Base-by-base conservation (phyloP, 2,113 vertebrate genomes). In the Crotophaga sulcirostris region DNA sequence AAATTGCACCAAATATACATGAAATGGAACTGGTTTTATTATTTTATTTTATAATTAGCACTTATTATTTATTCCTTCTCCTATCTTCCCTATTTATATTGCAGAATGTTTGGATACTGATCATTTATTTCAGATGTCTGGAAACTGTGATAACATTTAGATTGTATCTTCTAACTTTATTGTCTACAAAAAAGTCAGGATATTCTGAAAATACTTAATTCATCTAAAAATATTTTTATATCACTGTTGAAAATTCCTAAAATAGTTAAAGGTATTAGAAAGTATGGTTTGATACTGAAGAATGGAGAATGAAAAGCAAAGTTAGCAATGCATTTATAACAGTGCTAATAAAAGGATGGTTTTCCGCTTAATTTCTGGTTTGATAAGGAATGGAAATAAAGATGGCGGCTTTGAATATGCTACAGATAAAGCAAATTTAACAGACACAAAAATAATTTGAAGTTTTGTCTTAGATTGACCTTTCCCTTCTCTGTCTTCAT, bases 351-450 rank as follows among this genome's bases (percentile, higher is more conserved):
- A 10, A 72, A 85, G 29, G 40, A 78, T 88, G 62, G 33, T 31
- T 94, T 96, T 83, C 49, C n/a, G 74, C 14, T 69, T 84, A 69
- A 76, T 84, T 94, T 93, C 78, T 73, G 12, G 7, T 56, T 79
- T 73, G 49, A 79, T 56, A 87, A 73, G 25, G 10, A 91, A 83
- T 29, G 13, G 51, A 92, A 87, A 80, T 56, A 86, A 73, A 63
- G 29, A 54, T 17, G 31, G 20, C 45, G 29, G 18, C 33, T 86
- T 86, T 90, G 36, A 92, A 49, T 70, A 55, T 34, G n/a, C 13
- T 70, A 66, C 8, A 73, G 59, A 64, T 88, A 4, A 92, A 87
- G 19, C 3, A 81, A 93, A 86, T 63, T 68, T 87, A 91, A 34
- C 16, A 94, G 47, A 59, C 21, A 69, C 24, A 55, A 59, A 76